Conservation (phyloP, 2,888 invertebrate species). For the Electrophaes corylata region DNA sequence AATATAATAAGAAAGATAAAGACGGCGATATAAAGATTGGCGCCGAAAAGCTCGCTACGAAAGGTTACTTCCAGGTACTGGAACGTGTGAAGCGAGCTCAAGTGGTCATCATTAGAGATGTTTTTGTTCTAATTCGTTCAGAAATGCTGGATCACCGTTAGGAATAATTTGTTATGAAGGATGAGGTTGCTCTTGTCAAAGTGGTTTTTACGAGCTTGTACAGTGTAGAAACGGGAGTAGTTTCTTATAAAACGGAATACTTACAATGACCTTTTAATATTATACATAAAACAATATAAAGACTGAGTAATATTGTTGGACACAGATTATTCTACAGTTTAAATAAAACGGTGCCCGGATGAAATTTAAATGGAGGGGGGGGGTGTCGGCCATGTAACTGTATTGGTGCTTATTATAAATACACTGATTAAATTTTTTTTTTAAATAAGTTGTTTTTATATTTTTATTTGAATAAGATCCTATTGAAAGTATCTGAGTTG, state of each 20-base stretch:
- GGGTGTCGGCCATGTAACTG: no score
- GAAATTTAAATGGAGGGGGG: no score
- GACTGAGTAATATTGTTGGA: no score
- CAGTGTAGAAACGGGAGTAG: neutral
- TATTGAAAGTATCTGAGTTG: no score
- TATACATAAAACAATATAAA: no score
- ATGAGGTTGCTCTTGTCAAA: slow-evolving; percentile 27
- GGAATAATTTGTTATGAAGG: slow-evolving; percentile 41
- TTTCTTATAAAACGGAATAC: neutral
- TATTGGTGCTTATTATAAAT: no score
- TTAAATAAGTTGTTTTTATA: no score
- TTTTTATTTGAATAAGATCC: no score
- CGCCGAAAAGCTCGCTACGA: slow-evolving; percentile 46
- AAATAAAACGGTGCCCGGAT: no score
- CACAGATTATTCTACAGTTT: no score
- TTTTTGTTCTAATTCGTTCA: slow-evolving; percentile 65
- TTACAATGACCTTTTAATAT: neutral
- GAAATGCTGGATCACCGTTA: slow-evolving; percentile 42
- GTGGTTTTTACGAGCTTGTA: slow-evolving; percentile 15
- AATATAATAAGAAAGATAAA: slow-evolving; percentile 42
- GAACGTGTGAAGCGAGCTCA: slow-evolving; percentile 75
- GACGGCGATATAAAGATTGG: slow-evolving; percentile 49
- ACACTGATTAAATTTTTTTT: no score
- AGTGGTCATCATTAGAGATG: slow-evolving; percentile 67
- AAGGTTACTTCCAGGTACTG: slow-evolving; percentile 72